Evolutionary conservation across 2,888 invertebrate species (phyloP).

Genomic region (Lordiphosa andalusiaca): DNA sequence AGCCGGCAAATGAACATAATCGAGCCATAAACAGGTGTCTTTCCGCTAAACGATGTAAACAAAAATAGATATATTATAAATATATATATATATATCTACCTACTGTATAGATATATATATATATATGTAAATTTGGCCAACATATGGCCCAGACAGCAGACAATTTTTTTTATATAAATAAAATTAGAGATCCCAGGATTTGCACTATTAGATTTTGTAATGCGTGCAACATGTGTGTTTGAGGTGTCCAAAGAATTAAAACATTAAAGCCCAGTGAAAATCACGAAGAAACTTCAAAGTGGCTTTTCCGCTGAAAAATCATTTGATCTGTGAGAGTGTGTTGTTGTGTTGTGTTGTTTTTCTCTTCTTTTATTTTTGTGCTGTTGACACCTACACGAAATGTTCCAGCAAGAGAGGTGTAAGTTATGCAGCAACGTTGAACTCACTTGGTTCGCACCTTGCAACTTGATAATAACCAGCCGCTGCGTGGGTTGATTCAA

Average conservation of each 20-base stretch:
- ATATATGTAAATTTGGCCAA: constrained; percentile 27
- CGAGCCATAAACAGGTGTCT: constrained; percentile 57
- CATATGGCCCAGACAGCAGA: constrained; percentile 34
- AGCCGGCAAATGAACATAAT: constrained; percentile 27
- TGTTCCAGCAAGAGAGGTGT: constrained; percentile 20
- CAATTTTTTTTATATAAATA: constrained; percentile 42
- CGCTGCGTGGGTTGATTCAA: constrained; percentile 63
- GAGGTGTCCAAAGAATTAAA: constrained; percentile 23
- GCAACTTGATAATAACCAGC: constrained; percentile 50
- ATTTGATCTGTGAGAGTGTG: constrained; percentile 16
- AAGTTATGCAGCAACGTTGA: constrained; percentile 37
- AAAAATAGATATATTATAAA: constrained; percentile 48
- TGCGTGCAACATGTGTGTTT: constrained; percentile 22
- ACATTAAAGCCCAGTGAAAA: constrained; percentile 31
- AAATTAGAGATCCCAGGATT: constrained; percentile 13
- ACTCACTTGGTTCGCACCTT: constrained; percentile 58
- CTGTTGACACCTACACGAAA: constrained; percentile 68
- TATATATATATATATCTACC: constrained; percentile 22
- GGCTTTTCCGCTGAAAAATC: constrained; percentile 44
- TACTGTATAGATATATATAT: constrained; percentile 26
- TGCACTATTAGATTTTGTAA: constrained; percentile 6
- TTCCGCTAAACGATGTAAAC: constrained; percentile 42
- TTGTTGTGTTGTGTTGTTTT: too few species aligned
- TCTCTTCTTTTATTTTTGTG: constrained; percentile 23
- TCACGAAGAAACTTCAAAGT: constrained; percentile 58